Base-by-base conservation (phyloP, 2,113 vertebrate species). In the Tenebrosternarchus preto region DNA sequence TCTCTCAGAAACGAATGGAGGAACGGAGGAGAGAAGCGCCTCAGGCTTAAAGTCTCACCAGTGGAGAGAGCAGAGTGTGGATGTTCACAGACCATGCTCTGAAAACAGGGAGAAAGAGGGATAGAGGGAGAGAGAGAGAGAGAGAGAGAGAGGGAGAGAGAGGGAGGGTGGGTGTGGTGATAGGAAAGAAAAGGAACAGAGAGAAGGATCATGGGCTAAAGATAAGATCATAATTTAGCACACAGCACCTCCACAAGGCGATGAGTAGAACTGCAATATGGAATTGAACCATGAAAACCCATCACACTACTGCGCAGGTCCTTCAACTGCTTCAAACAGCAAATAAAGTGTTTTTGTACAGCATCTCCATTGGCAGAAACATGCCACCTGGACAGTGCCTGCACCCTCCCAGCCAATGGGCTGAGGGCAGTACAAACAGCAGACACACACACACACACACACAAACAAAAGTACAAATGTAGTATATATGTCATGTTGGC, bases 231-330 rank as follows among this genome's bases (percentile, higher is more conserved):
- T 17, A 39, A 31, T 22, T 33, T 36, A 83, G 75, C 68, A 76
- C 72, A 70, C 80, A 77, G 70, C 67, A 75, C 81, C 84, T 74
- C 71, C 84, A 64, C 7, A 25, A 74, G 81, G 57, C 36, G n/a
- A 57, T 20, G 8, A 66, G 4, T 5, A 66, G 11, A 11, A 75
- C 66, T 83, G 75, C 77, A 85, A 56, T 17, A n/a, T 46, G 12
- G 9, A 61, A 20, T 53, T 17, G 8, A 78, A 68, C 3, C 19
- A 39, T 15, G 43, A 50, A 50, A 12, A 12, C 33, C 43, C 2
- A 50, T 12, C 31, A 39, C 7, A 12, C 33, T 15, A 3, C 27
- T 76, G 11, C n/a, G 57, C 64, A 33, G 7, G 43, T 12, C 43
- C 43, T 50, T 50, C 43, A 50, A 15, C 9, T 50, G 43, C 43